Evolutionary conservation across 2,113 vertebrate genomes (phyloP).

Genomic region (Colinus virginianus): DNA sequence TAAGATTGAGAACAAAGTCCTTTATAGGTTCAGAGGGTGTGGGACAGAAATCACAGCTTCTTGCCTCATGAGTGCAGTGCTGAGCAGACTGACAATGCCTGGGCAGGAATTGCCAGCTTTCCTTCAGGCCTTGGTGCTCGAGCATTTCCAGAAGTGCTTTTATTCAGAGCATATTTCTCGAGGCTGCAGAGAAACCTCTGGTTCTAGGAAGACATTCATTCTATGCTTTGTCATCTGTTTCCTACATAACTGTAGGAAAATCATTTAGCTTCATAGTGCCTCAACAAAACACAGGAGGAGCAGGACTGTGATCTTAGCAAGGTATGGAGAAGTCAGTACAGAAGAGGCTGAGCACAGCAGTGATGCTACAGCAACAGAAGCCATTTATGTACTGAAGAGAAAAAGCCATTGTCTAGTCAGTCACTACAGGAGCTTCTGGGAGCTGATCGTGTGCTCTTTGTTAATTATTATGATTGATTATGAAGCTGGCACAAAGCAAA

Average conservation of each 20-base stretch:
- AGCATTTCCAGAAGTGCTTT: not conserved
- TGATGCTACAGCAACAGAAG: not conserved
- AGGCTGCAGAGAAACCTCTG: not conserved
- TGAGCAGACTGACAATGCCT: not conserved
- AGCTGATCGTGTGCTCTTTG: slow-evolving; percentile 11
- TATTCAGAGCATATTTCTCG: not conserved
- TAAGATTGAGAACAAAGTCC: not conserved
- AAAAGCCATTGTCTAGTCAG: not conserved
- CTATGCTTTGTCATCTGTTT: not conserved
- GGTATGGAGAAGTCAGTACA: not conserved
- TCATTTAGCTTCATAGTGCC: not conserved
- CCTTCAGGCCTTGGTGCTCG: not conserved
- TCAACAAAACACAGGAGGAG: not conserved
- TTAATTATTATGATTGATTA: slow-evolving; percentile 48
- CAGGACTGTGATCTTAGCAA: not conserved
- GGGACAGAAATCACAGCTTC: not conserved
- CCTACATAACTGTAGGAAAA: not conserved
- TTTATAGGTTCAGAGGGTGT: not conserved
- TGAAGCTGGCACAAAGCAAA: not conserved
- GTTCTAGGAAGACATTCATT: not conserved
- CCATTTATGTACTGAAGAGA: not conserved
- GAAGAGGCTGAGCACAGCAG: not conserved
- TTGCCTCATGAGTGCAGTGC: slow-evolving; percentile 43
- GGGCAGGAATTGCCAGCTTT: not conserved
- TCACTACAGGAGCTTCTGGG: slow-evolving; percentile 8